Base-by-base conservation (phyloP, 2,113 vertebrate species). In the Platysteira castanea region DNA sequence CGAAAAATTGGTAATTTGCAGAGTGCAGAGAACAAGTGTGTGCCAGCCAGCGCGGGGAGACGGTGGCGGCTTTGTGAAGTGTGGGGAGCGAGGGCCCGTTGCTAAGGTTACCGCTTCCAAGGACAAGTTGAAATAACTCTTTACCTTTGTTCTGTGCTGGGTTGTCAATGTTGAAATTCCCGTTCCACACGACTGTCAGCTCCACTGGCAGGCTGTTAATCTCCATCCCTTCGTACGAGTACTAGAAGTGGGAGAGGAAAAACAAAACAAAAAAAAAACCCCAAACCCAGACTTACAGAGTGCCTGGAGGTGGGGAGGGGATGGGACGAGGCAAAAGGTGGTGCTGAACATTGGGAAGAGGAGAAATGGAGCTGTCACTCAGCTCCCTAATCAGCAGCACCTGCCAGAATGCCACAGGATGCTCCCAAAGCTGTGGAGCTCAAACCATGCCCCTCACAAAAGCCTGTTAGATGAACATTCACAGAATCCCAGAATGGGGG, bases 141-240 rank as follows among this genome's bases (percentile, higher is more conserved):
- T 97, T 97, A 99, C 99, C 99, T 99, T 99, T 99, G 97, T 99
- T 99, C 97, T 99, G 98, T 65, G 99, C 98, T 3, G 99, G 99
- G 98, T 99, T 99, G 98, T 99, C 99, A 27, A 99, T 99, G 98
- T 98, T 99, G 98, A 99, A 99, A 98, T 99, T 98, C 93, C 99
- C 99, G 8, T 99, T 99, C 99, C 99, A 99, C 97, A 99, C 99
- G 8, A 99, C 99, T 4, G 98, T 99, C 98, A 99, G 97, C 94
- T 99, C 99, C 96, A 99, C 99, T 0, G 99, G 99, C 94, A 99
- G 98, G 97, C 99, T 99, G 98, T 99, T 99, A 98, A 99, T 99
- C 97, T 99, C 99, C 98, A 99, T 99, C 82, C 99, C 99, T 94
- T 99, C 99, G 2, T 99, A 99, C 4, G 98, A 99, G 95, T 99